A percentile compares a stretch with the other conserved stretches of the same genome.
These are phyloP conservation scores for Valencia hispanica DNA, from an alignment of 2,797 vertebrate genomes.

Conservation along the genomic window DNA sequence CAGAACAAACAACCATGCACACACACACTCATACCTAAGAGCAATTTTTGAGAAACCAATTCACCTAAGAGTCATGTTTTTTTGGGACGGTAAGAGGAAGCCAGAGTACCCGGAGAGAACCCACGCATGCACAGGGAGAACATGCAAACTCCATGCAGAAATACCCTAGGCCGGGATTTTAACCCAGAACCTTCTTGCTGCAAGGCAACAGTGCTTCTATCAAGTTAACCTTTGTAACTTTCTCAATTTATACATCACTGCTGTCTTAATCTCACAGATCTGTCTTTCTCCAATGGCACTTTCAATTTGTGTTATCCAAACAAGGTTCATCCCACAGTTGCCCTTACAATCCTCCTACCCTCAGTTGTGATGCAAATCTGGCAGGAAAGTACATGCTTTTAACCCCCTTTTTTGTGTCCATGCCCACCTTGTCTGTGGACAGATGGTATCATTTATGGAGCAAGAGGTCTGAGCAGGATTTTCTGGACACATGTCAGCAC, in stretches of 20 bases:
- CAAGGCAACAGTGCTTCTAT: too few species aligned
- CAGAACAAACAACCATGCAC: too few species aligned
- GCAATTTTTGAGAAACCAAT: too few species aligned
- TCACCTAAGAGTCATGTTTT: too few species aligned
- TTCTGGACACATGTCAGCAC: conserved; percentile 70
- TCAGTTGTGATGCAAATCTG: conserved; percentile 36
- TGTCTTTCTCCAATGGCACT: conserved; percentile 1
- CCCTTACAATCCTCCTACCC: conserved; percentile 26
- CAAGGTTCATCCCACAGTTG: conserved; percentile 14
- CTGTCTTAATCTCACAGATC: conserved; percentile 19
- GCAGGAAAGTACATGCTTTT: conserved; percentile 38
- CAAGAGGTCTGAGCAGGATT: conserved; percentile 54
- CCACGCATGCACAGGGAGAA: too few species aligned
- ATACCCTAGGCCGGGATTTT: too few species aligned
- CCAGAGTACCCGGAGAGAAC: too few species aligned
- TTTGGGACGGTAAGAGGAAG: too few species aligned
- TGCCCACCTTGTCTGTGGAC: conserved; percentile 65
- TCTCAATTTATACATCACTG: conserved; percentile 11
- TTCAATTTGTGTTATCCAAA: conserved; percentile 14
- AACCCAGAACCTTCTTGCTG: too few species aligned
- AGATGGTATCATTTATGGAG: conserved; percentile 73
- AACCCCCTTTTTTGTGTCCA: conserved; percentile 49
- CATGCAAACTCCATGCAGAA: too few species aligned
- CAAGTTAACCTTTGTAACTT: background rate
- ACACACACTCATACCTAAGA: too few species aligned